Evolutionary conservation across 2,888 invertebrate species (phyloP), one percentile per base, ranked within the genome.

Genomic region (Polydrusus tereticollis): DNA sequence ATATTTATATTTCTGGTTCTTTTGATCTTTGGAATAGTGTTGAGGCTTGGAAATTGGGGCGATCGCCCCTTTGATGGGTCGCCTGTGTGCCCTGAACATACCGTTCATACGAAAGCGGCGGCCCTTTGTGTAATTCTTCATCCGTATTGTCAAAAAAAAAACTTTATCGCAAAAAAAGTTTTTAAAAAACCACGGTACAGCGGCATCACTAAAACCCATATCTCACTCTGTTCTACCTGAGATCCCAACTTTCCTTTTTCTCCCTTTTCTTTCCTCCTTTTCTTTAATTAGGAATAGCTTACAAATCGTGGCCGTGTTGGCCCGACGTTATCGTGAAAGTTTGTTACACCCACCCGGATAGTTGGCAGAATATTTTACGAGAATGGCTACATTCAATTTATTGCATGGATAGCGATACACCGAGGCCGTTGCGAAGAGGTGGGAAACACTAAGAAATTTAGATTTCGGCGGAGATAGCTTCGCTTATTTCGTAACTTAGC

Each of bases 281-380:
- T 70, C 78, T 77, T 78, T 80, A 80, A 80, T 80, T 80, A 80
- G 76, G 69, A 72, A 77, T 78, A 78, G 78, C 69, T 75, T 75
- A 74, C 71, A 75, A 75, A 76, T 74, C 76, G 65, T 69, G 63
- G 66, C 69, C 57, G 45, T 38, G 33, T 43, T 47, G 66, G 62
- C 55, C 50, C 55, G 66, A 65, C 72, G 72, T 69, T 72, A 69
- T 72, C 74, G 72, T 60, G 72, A 68, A 72, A 66, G 69, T 74
- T 74, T 70, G 74, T 67, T 74, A 74, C 70, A 74, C 74, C 72
- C 66, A 72, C 66, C 72, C 62, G 70, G 64, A 66, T 67, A 69
- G 69, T 73, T 80, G 77, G 79, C 75, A 77, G 79, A 78, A 81
- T 81, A 81, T 82, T 82, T 82, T 81, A 81, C 78, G 73, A 77